Evolutionary conservation across 2,113 vertebrate genomes (phyloP).

Genomic region (Carettochelys insculpta): DNA sequence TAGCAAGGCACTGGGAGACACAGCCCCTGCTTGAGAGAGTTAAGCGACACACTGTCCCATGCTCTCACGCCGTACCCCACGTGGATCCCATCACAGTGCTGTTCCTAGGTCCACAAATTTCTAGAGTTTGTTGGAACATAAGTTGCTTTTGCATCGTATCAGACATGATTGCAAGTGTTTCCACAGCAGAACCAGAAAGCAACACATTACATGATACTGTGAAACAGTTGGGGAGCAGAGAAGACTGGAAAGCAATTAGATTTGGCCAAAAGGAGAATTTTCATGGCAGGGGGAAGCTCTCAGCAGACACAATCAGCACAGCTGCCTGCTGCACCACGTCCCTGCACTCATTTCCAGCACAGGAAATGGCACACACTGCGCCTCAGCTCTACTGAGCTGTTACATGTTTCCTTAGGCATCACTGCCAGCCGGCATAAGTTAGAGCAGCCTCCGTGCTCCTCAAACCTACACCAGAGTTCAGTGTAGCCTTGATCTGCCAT

Average conservation of each 20-base stretch:
- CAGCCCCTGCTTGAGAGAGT: too few relatives aligned
- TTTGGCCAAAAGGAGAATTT: background rate
- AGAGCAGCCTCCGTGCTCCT: background rate
- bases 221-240: background rate
- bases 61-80: too few relatives aligned
- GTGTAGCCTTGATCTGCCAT: fast-evolving
- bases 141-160: background rate
- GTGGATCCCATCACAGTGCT: background rate
- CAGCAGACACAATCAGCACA: background rate
- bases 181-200: constrained; percentile 7
- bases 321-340: background rate
- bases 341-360: background rate
- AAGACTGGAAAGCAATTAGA: constrained; percentile 10
- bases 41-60: too few relatives aligned
- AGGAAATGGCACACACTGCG: background rate
- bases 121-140: background rate
- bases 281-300: background rate
- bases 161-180: background rate
- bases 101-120: background rate
- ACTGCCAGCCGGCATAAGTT: background rate
- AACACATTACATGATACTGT: background rate
- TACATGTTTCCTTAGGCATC: background rate
- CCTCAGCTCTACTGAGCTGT: background rate
- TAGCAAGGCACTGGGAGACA: too few relatives aligned
- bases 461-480: background rate